These are phyloP conservation scores for Suncus etruscus DNA, from an alignment of 2,113 vertebrate species.

Conservation along the genomic window DNA sequence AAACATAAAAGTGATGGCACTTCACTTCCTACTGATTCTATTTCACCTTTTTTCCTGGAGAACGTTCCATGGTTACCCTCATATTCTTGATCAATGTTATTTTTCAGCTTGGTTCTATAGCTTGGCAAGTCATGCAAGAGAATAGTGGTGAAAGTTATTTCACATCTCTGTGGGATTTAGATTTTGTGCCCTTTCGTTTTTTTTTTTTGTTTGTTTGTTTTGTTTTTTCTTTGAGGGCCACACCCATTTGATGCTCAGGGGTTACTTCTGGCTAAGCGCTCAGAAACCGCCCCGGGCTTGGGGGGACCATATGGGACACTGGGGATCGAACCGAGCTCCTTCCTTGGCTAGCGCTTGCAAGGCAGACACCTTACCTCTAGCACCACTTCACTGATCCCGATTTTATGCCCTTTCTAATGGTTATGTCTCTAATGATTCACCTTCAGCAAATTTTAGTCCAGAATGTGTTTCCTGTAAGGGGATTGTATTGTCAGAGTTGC, in stretches of 20 bases:
- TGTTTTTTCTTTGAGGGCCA: too few relatives aligned
- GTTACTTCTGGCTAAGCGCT: too few relatives aligned
- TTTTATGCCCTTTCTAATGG: slow-evolving; percentile 39
- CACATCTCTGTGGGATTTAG: background rate
- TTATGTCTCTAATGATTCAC: slow-evolving; percentile 52
- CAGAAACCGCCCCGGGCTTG: too few relatives aligned
- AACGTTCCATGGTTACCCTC: background rate
- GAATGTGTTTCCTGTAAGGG: slow-evolving; percentile 22
- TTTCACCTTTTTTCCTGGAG: slow-evolving; percentile 64
- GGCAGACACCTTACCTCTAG: too few relatives aligned
- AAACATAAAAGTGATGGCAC: slow-evolving; percentile 70
- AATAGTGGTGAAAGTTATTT: background rate
- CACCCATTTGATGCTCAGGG: too few relatives aligned
- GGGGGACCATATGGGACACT: too few relatives aligned
- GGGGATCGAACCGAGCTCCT: too few relatives aligned
- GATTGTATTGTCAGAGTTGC: background rate
- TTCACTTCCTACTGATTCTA: slow-evolving; percentile 59
- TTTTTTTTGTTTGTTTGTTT: too few relatives aligned
- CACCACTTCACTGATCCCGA: too few relatives aligned
- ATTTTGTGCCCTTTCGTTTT: slow-evolving; percentile 41
- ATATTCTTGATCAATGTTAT: background rate
- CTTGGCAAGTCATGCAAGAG: background rate
- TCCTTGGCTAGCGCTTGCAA: too few relatives aligned
- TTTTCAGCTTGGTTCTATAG: background rate
- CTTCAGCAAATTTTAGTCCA: slow-evolving; percentile 34